A percentile compares a stretch with the other conserved stretches of the same genome.
phyloP scores from a whole-genome alignment of 2,797 vertebrate species.

The Ctenosaura bakeri region DNA sequence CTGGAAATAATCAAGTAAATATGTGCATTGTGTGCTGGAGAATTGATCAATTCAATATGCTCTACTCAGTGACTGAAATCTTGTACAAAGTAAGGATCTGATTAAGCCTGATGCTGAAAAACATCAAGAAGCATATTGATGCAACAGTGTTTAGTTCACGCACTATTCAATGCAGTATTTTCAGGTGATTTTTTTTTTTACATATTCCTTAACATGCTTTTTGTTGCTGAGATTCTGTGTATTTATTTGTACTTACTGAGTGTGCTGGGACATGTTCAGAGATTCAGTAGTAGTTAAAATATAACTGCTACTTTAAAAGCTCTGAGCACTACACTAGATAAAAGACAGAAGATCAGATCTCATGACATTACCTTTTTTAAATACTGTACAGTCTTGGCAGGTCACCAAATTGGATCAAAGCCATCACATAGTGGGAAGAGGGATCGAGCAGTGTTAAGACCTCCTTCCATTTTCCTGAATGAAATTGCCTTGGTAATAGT shows the following conservation, averaged over 20 bases:
- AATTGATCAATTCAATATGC: constrained; percentile 41
- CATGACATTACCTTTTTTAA: not conserved
- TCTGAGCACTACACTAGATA: not conserved
- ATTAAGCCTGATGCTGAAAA: constrained; percentile 48
- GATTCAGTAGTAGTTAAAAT: constrained; percentile 1
- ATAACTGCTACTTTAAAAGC: not conserved
- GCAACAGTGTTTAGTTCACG: constrained; percentile 19
- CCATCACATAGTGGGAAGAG: not conserved
- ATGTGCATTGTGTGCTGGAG: constrained; percentile 31
- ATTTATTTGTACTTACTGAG: constrained; percentile 1
- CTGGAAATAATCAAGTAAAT: constrained; percentile 47
- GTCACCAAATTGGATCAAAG: not conserved
- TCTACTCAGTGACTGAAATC: constrained; percentile 43
- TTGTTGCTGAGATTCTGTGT: not conserved
- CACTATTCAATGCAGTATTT: constrained; percentile 12
- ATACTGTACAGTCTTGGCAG: not conserved
- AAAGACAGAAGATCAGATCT: not conserved
- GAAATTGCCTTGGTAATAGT: not conserved
- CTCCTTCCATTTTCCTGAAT: not conserved
- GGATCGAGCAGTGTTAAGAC: not conserved
- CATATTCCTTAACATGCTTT: constrained; percentile 8
- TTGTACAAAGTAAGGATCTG: constrained; percentile 35
- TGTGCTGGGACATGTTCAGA: not conserved
- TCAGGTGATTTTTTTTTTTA: not conserved
- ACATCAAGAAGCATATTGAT: constrained; percentile 33